Evolutionary conservation across 2,888 invertebrate species (phyloP).

Genomic region (Drosophila macrospina): DNA sequence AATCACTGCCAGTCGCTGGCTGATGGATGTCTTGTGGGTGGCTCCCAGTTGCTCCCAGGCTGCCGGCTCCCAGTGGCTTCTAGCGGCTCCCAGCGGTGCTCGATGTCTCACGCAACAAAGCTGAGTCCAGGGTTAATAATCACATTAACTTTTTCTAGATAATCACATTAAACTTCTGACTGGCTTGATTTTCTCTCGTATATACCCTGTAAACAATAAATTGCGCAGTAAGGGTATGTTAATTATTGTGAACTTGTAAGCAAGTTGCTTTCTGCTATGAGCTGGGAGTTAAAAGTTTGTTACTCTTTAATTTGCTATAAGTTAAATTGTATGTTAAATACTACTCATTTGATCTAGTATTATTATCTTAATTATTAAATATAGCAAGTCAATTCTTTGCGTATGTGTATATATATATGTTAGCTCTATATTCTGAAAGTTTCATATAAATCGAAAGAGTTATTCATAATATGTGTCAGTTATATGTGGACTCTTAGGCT

Average conservation of each 20-base stretch:
- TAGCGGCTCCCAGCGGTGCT: slow-evolving; percentile 17
- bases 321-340: no score
- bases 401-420: background rate
- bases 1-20: slow-evolving; percentile 18
- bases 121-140: slow-evolving; percentile 63
- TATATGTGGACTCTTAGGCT: no score
- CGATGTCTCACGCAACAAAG: slow-evolving; percentile 52
- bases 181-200: slow-evolving; percentile 12
- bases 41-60: slow-evolving; percentile 1
- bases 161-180: slow-evolving; percentile 73
- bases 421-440: background rate
- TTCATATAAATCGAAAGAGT: background rate
- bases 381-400: background rate
- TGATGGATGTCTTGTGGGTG: slow-evolving; percentile 47
- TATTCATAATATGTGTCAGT: background rate
- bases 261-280: no score
- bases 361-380: no score
- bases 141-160: slow-evolving; percentile 76
- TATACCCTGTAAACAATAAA: slow-evolving; percentile 10
- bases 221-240: background rate
- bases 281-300: no score
- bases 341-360: background rate
- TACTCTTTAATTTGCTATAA: no score
- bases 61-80: background rate
- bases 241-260: no score